Evolutionary conservation across 2,113 vertebrate genomes (phyloP).

Genomic region (Callaeas wilsoni): DNA sequence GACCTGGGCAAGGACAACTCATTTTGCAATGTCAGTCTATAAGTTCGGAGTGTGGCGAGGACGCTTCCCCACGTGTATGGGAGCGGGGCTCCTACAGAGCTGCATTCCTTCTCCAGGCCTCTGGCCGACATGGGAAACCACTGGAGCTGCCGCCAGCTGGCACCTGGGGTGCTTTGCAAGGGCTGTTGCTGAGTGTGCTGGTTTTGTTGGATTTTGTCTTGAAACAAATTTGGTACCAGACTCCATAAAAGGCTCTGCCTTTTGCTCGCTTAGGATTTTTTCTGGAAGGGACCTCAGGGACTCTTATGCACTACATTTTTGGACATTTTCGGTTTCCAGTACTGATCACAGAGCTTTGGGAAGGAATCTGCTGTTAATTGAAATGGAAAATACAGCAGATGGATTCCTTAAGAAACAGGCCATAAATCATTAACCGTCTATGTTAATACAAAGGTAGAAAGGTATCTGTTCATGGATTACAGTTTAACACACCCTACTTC

Average conservation of each 20-base stretch:
- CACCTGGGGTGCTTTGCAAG: background rate
- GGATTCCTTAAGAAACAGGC: background rate
- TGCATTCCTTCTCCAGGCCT: background rate
- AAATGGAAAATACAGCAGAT: background rate
- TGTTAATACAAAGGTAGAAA: background rate
- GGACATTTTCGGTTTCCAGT: background rate
- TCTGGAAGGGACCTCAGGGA: background rate
- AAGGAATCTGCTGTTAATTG: background rate
- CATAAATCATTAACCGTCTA: background rate
- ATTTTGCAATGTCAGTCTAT: background rate
- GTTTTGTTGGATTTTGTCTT: background rate
- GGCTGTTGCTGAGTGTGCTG: background rate
- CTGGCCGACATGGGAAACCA: rapidly evolving
- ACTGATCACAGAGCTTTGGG: background rate
- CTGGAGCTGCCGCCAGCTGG: background rate
- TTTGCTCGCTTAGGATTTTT: background rate
- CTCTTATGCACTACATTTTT: background rate
- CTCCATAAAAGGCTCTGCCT: background rate
- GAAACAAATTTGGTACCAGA: background rate
- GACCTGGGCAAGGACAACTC: background rate
- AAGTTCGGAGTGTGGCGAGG: background rate
- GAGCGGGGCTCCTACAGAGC: background rate
- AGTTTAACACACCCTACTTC: background rate
- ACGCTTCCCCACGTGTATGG: rapidly evolving
- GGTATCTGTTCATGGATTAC: background rate